Evolutionary conservation across 1,140 invertebrate genomes (phyloP).

Genomic region (Orchesella cincta): DNA sequence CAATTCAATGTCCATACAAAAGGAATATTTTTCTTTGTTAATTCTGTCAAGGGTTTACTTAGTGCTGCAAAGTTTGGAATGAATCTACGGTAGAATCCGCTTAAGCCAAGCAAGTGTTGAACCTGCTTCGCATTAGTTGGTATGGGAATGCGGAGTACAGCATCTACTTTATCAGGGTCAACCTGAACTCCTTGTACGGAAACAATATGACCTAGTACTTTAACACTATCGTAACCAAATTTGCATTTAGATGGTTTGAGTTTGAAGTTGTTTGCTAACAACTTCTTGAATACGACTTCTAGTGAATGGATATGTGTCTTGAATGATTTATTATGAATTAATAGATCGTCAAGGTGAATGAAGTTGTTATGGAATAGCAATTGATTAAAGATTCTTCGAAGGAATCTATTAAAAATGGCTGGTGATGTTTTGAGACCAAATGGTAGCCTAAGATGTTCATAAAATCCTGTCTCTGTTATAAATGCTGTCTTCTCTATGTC

Average conservation of each 20-base stretch:
- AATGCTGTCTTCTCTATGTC: not conserved
- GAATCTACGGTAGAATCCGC: not conserved
- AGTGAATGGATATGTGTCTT: not conserved
- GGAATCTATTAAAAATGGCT: not conserved
- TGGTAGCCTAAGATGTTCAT: not conserved
- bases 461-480: constrained; percentile 38
- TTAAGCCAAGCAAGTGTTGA: not conserved
- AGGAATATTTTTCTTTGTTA: not conserved
- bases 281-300: not conserved
- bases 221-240: not conserved
- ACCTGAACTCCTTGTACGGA: not conserved
- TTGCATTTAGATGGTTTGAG: not conserved
- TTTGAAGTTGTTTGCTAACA: not conserved
- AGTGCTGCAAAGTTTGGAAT: not conserved
- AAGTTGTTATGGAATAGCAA: not conserved
- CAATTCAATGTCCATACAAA: not conserved
- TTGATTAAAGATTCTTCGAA: not conserved
- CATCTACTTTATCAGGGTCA: not conserved
- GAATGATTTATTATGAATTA: not conserved
- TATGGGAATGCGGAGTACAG: not conserved
- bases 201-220: not conserved
- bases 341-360: not conserved
- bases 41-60: not conserved
- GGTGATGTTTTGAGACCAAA: not conserved
- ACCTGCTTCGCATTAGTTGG: not conserved